Base-by-base conservation (phyloP, 2,888 invertebrate species). In the Habrosyne pyritoides region DNA sequence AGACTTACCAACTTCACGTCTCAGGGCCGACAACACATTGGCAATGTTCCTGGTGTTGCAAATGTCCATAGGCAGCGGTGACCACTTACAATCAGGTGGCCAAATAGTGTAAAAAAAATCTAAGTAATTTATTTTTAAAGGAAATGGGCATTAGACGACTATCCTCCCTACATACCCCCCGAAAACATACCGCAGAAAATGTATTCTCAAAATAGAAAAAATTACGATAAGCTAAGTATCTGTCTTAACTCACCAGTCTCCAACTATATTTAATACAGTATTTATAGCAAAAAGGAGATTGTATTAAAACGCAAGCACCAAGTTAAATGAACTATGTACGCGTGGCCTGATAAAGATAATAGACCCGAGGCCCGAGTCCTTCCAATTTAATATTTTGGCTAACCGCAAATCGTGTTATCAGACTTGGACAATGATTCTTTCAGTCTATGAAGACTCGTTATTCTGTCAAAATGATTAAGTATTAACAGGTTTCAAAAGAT, bases 251-350 rank as follows among this genome's bases (percentile, higher is more conserved):
- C 24, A 14, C 24, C 12, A 26, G 10, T 26, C 10, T 49, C 22
- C 26, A 24, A 49, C 22, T 24, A 26, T 8, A 10, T 49, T 21
- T 51, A 21, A 51, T 8, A 22, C 4, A 12, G 24, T 21, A 26
- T n/a, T n/a, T 21, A 14, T 12, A 28, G 21, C 28, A 47, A 46
- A 47, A 24, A 21, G 21, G 42, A 33, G n/a, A 21, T 14, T 21
- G 22, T 33, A 55, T 57, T 65, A 65, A 56, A 62, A 64, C 33
- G 52, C 51, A 63, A 59, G 53, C 53, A 49, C 53, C 53, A 55
- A 58, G 59, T 67, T 64, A 59, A 66, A 58, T 60, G 58, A 46
- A 47, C 46, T 56, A 63, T 53, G 56, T 53, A 60, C 56, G 56
- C 53, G 55, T 53, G 47, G 50, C 47, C 18, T 55, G 53, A 57